Percentiles rank a stretch among this genome's conserved stretches.
These are phyloP conservation scores for Parnassius glacialis DNA, from an alignment of 2,888 invertebrate species.

Conservation along the genomic window DNA sequence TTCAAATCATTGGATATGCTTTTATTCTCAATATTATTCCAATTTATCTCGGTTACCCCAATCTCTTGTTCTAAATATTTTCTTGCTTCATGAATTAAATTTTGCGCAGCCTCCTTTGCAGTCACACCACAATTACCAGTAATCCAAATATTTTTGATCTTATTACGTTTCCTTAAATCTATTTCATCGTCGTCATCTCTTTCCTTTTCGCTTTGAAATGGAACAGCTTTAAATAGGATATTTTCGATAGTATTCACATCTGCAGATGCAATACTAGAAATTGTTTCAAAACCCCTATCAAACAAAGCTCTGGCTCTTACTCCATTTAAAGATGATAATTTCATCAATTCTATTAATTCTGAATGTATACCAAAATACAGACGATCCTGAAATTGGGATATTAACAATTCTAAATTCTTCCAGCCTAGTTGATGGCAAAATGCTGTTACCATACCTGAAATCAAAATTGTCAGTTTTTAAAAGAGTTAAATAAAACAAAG, in stretches of 20 bases:
- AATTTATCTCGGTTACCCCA: slow-evolving; percentile 85
- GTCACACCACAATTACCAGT: slow-evolving; percentile 90
- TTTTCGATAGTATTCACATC: slow-evolving; percentile 86
- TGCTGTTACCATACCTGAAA: slow-evolving; percentile 95
- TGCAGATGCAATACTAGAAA: slow-evolving; percentile 89
- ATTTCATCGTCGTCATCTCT: slow-evolving; percentile 85
- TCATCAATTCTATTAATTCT: slow-evolving; percentile 95
- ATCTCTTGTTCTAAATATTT: slow-evolving; percentile 86
- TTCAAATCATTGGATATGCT: slow-evolving; percentile 16
- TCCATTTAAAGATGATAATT: slow-evolving; percentile 90
- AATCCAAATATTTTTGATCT: slow-evolving; percentile 87
- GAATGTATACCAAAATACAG: slow-evolving; percentile 96
- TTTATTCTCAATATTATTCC: slow-evolving; percentile 61
- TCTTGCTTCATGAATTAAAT: slow-evolving; percentile 90
- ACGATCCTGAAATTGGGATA: slow-evolving; percentile 96
- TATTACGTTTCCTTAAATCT: slow-evolving; percentile 84
- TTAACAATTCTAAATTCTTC: slow-evolving; percentile 92
- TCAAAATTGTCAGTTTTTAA: neutral
- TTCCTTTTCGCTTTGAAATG: slow-evolving; percentile 92
- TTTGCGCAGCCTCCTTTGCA: slow-evolving; percentile 88
- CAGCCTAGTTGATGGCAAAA: slow-evolving; percentile 96
- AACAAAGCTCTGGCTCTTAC: slow-evolving; percentile 91
- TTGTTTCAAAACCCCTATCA: slow-evolving; percentile 88
- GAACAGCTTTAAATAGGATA: slow-evolving; percentile 87
- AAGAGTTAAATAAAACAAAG: neutral